Conservation (phyloP, 2,797 vertebrate genomes). For the Pantherophis vulpinus region DNA sequence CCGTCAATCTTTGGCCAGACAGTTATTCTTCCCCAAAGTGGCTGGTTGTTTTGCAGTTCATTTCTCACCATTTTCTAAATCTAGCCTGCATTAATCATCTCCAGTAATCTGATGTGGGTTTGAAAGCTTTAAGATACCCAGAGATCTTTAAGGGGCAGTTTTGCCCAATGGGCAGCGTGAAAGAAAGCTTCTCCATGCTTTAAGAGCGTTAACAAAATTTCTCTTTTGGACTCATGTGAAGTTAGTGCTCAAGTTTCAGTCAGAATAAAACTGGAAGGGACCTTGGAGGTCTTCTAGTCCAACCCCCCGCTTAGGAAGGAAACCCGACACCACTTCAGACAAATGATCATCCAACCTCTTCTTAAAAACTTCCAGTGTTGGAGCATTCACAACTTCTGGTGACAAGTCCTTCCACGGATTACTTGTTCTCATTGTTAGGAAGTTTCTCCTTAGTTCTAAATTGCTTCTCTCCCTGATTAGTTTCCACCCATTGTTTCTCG, state of each 20-base stretch:
- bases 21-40: accelerated
- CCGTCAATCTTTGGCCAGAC: not conserved
- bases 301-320: not conserved
- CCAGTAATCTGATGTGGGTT: not conserved
- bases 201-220: too few species aligned
- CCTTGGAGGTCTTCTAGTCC: not conserved
- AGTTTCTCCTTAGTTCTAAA: not conserved
- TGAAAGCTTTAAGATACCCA: not conserved
- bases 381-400: not conserved
- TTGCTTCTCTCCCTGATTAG: not conserved
- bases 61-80: not conserved
- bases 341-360: accelerated
- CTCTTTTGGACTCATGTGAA: too few species aligned
- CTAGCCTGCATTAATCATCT: not conserved
- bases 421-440: not conserved
- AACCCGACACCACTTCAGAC: accelerated
- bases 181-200: not conserved
- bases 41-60: not conserved
- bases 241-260: not conserved
- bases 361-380: not conserved
- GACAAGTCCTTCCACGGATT: not conserved
- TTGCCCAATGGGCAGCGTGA: too few species aligned
- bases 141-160: not conserved
- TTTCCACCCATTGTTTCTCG: not conserved
- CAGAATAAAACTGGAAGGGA: not conserved